Evolutionary conservation across 2,113 vertebrate genomes (phyloP).

Genomic region (Prochilodus magdalenae): DNA sequence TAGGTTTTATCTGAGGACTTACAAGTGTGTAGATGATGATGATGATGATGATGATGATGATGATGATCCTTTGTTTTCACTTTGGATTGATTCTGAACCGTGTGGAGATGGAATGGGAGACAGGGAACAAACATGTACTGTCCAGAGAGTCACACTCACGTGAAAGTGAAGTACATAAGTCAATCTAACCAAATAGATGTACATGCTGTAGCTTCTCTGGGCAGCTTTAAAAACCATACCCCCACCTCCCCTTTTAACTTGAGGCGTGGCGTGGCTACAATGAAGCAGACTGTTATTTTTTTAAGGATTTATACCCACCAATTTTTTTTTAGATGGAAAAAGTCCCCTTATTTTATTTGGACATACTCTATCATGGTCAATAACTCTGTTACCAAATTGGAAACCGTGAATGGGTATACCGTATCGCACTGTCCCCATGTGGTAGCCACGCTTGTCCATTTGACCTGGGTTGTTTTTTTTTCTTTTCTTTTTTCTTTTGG

Average conservation of each 20-base stretch:
- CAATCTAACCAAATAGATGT: neutral
- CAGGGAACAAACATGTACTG: constrained; percentile 53
- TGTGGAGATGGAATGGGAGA: neutral
- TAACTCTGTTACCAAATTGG: too few relatives aligned
- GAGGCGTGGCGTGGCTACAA: constrained; percentile 53
- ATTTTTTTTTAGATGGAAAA: neutral
- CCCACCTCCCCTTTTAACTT: neutral
- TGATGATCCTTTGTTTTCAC: constrained; percentile 27
- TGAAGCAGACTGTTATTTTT: constrained; percentile 45
- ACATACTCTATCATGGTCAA: too few relatives aligned
- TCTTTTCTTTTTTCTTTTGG: constrained; percentile 42
- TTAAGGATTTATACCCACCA: neutral
- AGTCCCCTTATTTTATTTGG: neutral
- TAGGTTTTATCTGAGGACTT: constrained; percentile 32
- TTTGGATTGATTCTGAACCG: neutral
- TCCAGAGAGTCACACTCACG: constrained; percentile 28
- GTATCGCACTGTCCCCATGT: constrained; percentile 54
- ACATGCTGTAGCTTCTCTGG: neutral
- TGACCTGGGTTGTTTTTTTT: too few relatives aligned
- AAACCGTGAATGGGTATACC: neutral
- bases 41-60: constrained; percentile 35
- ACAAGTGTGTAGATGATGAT: neutral
- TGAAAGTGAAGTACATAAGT: too few relatives aligned
- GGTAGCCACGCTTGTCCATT: constrained; percentile 54
- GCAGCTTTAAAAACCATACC: neutral